Conservation (phyloP, 2,888 invertebrate genomes). For the Xylophagus ater region DNA sequence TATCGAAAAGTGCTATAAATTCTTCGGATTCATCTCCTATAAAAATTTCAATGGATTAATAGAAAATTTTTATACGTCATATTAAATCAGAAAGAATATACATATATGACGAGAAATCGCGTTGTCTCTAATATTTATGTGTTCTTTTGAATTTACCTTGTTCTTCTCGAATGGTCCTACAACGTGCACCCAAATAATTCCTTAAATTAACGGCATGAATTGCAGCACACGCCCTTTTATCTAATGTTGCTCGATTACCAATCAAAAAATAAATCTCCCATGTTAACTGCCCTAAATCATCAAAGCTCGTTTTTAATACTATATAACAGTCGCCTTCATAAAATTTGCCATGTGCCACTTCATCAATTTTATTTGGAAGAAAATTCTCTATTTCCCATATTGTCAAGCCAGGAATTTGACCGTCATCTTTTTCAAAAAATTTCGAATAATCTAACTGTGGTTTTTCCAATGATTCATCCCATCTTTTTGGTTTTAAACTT, state of each 20-base stretch:
- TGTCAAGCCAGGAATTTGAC: constrained; percentile 80
- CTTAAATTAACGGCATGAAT: constrained; percentile 98
- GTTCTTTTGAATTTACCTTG: constrained; percentile 47
- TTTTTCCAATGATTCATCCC: constrained; percentile 93
- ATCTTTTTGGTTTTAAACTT: constrained; percentile 70
- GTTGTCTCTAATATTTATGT: background rate
- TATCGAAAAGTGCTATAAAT: constrained; percentile 83
- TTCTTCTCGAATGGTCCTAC: constrained; percentile 91
- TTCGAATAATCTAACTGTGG: constrained; percentile 95
- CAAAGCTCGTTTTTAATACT: constrained; percentile 75
- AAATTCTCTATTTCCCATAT: constrained; percentile 99
- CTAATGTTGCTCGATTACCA: constrained; percentile 84
- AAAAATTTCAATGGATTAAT: no score
- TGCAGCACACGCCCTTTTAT: constrained; percentile 43
- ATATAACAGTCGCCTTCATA: constrained; percentile 99
- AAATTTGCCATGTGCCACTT: constrained; percentile 93
- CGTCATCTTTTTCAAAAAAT: constrained; percentile 92
- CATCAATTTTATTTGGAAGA: constrained; percentile 86
- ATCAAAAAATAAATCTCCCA: constrained; percentile 99
- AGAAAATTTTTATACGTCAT: no score
- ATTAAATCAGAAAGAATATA: no score
- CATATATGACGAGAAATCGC: no score
- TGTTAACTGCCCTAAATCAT: constrained; percentile 69
- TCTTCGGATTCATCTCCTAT: constrained; percentile 83
- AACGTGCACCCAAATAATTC: constrained; percentile 87